These are phyloP conservation scores for Selenia dentaria DNA, from an alignment of 2,888 invertebrate genomes.

Conservation along the genomic window DNA sequence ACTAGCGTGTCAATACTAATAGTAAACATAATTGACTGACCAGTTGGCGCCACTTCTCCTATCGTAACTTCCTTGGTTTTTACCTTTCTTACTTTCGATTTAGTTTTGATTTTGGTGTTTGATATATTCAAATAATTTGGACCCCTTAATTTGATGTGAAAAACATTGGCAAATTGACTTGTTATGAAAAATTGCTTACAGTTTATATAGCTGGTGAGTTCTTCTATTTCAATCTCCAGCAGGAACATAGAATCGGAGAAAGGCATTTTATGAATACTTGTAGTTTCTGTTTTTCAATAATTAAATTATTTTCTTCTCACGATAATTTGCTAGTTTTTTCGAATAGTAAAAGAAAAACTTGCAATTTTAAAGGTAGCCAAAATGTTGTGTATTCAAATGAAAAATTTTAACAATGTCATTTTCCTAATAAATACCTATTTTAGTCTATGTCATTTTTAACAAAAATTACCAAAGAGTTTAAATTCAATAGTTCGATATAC, in stretches of 20 bases:
- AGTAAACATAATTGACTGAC: conserved; percentile 49
- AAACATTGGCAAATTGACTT: conserved; percentile 62
- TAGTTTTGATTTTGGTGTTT: conserved; percentile 36
- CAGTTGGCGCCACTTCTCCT: conserved; percentile 39
- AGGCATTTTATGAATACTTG: conserved; percentile 48
- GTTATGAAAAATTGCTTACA: conserved; percentile 53
- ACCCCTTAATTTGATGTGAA: conserved; percentile 55
- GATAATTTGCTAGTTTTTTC: conserved; percentile 8
- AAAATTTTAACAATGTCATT: too few relatives aligned
- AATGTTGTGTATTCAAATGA: not conserved
- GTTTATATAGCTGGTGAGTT: conserved; percentile 50
- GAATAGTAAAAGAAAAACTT: not conserved
- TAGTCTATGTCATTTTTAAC: too few relatives aligned
- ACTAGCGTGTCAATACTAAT: conserved; percentile 47
- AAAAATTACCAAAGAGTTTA: too few relatives aligned
- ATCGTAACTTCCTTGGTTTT: conserved; percentile 24
- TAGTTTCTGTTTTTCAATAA: too few relatives aligned
- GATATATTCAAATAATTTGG: conserved; percentile 38
- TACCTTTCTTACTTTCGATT: conserved; percentile 35
- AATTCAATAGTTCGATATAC: too few relatives aligned
- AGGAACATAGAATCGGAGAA: conserved; percentile 68
- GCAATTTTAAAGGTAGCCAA: not conserved
- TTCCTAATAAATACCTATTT: too few relatives aligned
- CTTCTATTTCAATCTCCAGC: conserved; percentile 62
- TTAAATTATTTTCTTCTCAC: too few relatives aligned